Conservation (phyloP, 2,888 invertebrate species). For the Scaptomyza parva region DNA sequence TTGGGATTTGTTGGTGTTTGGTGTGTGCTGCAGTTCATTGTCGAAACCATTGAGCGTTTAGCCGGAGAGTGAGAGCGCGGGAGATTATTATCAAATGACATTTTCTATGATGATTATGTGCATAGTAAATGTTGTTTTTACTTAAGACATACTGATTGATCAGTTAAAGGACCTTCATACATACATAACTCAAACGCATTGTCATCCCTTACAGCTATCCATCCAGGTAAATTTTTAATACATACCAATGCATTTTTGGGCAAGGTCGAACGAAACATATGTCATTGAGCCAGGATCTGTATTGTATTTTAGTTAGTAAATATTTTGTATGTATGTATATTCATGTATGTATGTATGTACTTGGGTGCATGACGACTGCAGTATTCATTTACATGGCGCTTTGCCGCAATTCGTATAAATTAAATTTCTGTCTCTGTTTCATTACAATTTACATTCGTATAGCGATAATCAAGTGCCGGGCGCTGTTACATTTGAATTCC, state of each 20-base stretch:
- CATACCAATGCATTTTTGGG: background rate
- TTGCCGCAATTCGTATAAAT: slow-evolving; percentile 19
- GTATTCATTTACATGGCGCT: slow-evolving; percentile 16
- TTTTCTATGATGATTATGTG: background rate
- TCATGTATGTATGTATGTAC: background rate
- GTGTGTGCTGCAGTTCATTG: slow-evolving; percentile 47
- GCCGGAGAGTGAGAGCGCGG: slow-evolving; percentile 7
- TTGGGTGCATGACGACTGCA: slow-evolving; percentile 1
- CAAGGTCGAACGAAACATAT: slow-evolving; percentile 6
- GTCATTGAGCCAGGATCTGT: slow-evolving; percentile 25
- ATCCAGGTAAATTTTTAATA: background rate
- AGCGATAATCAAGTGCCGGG: slow-evolving; percentile 20
- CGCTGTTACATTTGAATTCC: slow-evolving; percentile 31
- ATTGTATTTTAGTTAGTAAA: background rate
- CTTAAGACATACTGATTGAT: slow-evolving; percentile 2
- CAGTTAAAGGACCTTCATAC: background rate
- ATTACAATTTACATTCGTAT: slow-evolving; percentile 20
- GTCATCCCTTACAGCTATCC: slow-evolving; percentile 31
- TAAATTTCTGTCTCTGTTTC: slow-evolving; percentile 31
- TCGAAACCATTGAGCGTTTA: slow-evolving; percentile 48
- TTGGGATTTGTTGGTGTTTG: slow-evolving; percentile 48
- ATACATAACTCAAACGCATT: background rate
- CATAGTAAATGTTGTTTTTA: slow-evolving; percentile 8
- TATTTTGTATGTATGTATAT: background rate
- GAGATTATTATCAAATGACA: slow-evolving; percentile 58